A percentile compares a stretch with the other conserved stretches of the same genome.
These are phyloP conservation scores for Margaritifera margaritifera DNA, from an alignment of 2,888 invertebrate species.

Conservation along the genomic window DNA sequence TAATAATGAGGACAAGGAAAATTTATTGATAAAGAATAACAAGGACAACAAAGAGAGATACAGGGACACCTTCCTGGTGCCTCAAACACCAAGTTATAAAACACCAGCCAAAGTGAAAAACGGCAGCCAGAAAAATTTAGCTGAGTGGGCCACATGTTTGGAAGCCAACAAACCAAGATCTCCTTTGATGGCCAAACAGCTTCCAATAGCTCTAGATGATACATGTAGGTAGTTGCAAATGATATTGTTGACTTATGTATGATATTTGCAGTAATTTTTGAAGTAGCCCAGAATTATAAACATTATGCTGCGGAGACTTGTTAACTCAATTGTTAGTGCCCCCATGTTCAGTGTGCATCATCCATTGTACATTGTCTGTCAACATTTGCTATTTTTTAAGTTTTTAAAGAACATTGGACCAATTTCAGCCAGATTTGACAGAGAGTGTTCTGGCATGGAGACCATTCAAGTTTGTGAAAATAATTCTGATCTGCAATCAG, in stretches of 20 bases:
- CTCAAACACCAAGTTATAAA: conserved; percentile 66
- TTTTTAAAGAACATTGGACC: too few relatives aligned
- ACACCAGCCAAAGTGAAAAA: conserved; percentile 38
- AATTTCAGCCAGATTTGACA: too few relatives aligned
- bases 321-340: not conserved
- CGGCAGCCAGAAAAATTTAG: conserved; percentile 27
- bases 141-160: conserved; percentile 20
- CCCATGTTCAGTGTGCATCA: not conserved
- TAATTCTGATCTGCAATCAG: too few relatives aligned
- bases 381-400: not conserved
- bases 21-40: conserved; percentile 16
- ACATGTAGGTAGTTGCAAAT: conserved; percentile 49
- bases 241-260: not conserved
- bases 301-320: not conserved
- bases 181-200: conserved; percentile 56
- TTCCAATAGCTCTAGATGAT: conserved; percentile 56
- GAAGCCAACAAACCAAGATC: conserved; percentile 49
- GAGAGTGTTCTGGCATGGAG: too few relatives aligned
- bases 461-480: too few relatives aligned
- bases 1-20: conserved; percentile 42
- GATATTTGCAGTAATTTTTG: too few relatives aligned
- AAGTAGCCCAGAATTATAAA: too few relatives aligned
- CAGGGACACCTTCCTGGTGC: conserved; percentile 67
- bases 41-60: conserved; percentile 57
- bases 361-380: not conserved